phyloP scores from a whole-genome alignment of 1,140 invertebrate species.

The Periplaneta americana region DNA sequence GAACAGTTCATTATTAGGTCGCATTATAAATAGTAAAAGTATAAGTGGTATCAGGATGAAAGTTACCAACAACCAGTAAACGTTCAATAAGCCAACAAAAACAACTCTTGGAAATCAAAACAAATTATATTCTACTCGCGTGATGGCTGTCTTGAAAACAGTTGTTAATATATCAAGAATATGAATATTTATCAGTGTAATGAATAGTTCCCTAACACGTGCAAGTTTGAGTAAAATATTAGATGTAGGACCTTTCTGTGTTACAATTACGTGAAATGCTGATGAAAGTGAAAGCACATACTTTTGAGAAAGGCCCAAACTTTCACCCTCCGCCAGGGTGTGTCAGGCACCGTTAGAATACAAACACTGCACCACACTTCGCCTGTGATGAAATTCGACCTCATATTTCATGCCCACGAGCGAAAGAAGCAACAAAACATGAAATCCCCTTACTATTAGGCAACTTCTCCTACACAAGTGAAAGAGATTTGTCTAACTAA shows the following conservation, averaged over 20 bases:
- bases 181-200: neutral
- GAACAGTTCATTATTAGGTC: too few relatives aligned
- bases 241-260: neutral
- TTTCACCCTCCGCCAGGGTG: neutral
- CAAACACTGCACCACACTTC: neutral
- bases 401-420: neutral
- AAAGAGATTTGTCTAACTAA: neutral
- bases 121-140: too few relatives aligned
- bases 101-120: too few relatives aligned
- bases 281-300: neutral
- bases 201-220: neutral
- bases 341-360: conserved; percentile 21
- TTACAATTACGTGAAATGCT: neutral
- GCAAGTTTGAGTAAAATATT: neutral
- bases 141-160: neutral
- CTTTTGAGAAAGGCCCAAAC: neutral
- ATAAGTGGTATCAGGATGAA: too few relatives aligned
- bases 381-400: neutral
- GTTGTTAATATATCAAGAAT: neutral
- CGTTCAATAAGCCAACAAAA: too few relatives aligned
- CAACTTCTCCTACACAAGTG: neutral
- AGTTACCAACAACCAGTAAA: too few relatives aligned
- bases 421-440: too few relatives aligned
- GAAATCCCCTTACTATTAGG: neutral
- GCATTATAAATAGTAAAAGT: too few relatives aligned